Base-by-base conservation (phyloP, 2,888 invertebrate species). In the Eilema caniola region DNA sequence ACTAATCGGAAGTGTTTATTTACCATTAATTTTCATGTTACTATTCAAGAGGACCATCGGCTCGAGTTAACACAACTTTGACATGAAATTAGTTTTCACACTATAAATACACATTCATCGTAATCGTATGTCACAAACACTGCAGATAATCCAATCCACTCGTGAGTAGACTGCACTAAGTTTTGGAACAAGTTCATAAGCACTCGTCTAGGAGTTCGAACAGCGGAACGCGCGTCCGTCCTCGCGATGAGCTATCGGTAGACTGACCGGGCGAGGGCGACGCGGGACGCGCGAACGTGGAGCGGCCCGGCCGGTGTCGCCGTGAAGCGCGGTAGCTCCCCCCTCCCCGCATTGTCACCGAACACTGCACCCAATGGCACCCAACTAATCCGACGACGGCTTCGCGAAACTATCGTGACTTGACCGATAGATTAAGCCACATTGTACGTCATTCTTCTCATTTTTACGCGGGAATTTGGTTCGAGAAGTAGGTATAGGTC, bases 11-110 rank as follows among this genome's bases (percentile, higher is more conserved):
- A 86, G 85, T 89, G 75, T 78, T 81, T 82, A 87, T 89, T 95
- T 95, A 95, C 95, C 95, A 91, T 93, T 92, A 86, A 95, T 95
- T 95, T 95, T 94, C 95, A 95, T 95, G 90, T 92, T 95, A 94
- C 87, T 93, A 90, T 95, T 95, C 93, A 95, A 93, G 88, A 94
- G 93, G 89, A 95, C 95, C 95, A 95, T 95, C 92, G 87, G 93
- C 89, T 87, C 87, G 87, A 86, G 82, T 89, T 89, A 89, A 87
- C 86, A 83, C 85, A 88, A 88, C 85, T 85, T 81, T 85, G 78
- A 73, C 76, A 76, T 70, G 62, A 80, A 85, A 85, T 60, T 77
- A 82, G 85, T 85, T 85, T 86, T 77, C 77, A 77, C 92, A 92
- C 91, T 88, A 82, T 75, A 85, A 87, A 82, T 85, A 86, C 92